These are phyloP conservation scores for Actenoides hombroni DNA, from an alignment of 2,113 vertebrate species.

Conservation along the genomic window DNA sequence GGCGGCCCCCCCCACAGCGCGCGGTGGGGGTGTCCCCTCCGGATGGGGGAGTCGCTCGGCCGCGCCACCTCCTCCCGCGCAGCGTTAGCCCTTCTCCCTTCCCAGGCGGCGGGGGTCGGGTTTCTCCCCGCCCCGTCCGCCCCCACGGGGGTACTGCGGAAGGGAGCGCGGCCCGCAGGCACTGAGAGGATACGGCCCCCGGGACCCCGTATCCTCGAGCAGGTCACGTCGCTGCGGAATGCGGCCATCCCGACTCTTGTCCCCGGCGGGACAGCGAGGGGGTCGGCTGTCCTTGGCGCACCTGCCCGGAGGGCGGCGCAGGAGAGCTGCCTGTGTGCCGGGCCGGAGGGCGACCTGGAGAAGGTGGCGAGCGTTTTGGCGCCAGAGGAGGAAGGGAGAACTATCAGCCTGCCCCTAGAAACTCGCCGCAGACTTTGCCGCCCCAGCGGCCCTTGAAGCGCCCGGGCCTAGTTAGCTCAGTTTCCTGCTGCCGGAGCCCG, in stretches of 20 bases:
- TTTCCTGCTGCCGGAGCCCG: background rate
- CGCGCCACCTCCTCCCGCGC: background rate
- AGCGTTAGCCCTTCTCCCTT: background rate
- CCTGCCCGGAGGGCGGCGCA: background rate
- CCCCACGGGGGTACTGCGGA: background rate
- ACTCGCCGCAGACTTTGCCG: too few species aligned
- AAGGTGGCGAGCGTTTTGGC: background rate
- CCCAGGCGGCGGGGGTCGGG: background rate
- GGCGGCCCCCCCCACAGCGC: background rate
- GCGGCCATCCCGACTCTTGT: rapidly evolving
- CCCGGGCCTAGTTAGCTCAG: too few species aligned
- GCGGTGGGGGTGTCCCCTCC: background rate
- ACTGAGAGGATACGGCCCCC: too few species aligned
- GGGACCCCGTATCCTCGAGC: too few species aligned
- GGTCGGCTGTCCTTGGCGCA: rapidly evolving
- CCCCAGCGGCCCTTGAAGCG: background rate
- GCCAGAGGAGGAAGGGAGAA: background rate
- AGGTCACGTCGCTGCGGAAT: background rate
- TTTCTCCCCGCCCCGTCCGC: constrained; percentile 32
- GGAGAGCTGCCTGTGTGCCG: background rate
- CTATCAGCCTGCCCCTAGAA: background rate
- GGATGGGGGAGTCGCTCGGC: background rate
- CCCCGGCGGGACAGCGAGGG: too few species aligned
- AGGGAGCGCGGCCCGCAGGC: too few species aligned
- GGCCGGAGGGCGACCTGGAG: background rate